These are phyloP conservation scores for Myiopsitta monachus DNA, from an alignment of 2,113 vertebrate species.

Conservation along the genomic window DNA sequence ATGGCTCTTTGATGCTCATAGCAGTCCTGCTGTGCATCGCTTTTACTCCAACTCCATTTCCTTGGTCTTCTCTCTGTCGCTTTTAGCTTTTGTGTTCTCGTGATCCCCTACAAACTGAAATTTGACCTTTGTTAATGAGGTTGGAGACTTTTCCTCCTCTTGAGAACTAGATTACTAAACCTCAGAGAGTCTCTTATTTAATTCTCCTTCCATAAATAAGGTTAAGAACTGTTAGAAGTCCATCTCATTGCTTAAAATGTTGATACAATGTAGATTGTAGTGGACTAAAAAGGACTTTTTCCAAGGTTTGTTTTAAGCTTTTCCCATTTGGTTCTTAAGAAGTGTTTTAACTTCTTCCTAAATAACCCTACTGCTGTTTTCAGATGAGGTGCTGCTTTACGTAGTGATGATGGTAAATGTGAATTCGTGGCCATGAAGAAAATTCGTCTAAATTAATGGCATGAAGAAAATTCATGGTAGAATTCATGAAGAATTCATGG, in stretches of 20 bases:
- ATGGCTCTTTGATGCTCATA: background rate
- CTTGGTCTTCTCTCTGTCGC: background rate
- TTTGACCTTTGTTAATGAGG: conserved; percentile 43
- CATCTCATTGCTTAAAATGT: background rate
- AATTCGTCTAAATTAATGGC: background rate
- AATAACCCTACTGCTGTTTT: background rate
- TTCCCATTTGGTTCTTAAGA: background rate
- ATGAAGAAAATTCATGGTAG: background rate
- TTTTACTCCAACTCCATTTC: accelerated
- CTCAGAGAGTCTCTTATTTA: conserved; percentile 12
- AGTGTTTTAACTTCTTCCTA: background rate
- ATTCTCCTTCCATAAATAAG: conserved; percentile 11
- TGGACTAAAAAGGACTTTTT: background rate
- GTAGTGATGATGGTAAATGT: background rate
- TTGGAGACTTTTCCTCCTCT: background rate
- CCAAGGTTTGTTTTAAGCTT: background rate
- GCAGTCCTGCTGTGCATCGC: background rate
- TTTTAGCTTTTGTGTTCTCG: background rate
- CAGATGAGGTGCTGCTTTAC: accelerated
- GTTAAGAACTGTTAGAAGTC: background rate
- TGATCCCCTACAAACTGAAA: background rate
- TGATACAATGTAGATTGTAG: background rate
- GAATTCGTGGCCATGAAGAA: background rate
- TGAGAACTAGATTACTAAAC: background rate
- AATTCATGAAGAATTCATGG: background rate